Evolutionary conservation across 2,113 vertebrate genomes (phyloP).

Genomic region (Hirundichthys speculiger): DNA sequence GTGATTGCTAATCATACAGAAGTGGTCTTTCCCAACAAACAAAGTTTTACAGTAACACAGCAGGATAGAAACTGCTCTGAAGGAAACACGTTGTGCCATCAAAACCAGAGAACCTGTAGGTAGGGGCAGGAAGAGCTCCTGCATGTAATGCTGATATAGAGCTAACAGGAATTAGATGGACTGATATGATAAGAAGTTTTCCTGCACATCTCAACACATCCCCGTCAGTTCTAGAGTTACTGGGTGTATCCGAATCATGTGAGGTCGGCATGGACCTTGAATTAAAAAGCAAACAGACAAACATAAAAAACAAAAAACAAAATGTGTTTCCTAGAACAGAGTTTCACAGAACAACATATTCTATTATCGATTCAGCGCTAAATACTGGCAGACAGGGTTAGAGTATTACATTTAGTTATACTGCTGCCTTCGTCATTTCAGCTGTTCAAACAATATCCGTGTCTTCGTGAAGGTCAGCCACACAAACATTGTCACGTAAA

Average conservation of each 20-base stretch:
- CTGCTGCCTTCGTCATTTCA: conserved; percentile 6
- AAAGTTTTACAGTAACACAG: conserved; percentile 35
- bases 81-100: conserved; percentile 2
- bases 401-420: too few relatives aligned
- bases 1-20: conserved; percentile 25
- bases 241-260: background rate
- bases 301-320: too few relatives aligned
- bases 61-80: background rate
- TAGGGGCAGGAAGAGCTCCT: conserved; percentile 20
- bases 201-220: background rate
- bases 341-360: too few relatives aligned
- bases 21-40: conserved; percentile 29
- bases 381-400: too few relatives aligned
- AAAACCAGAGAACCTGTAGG: conserved; percentile 2
- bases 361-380: too few relatives aligned
- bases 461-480: conserved; percentile 13
- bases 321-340: too few relatives aligned
- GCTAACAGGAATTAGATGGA: conserved; percentile 37
- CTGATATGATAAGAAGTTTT: conserved; percentile 27
- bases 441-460: conserved; percentile 34
- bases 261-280: background rate
- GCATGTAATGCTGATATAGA: background rate
- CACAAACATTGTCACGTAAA: conserved; percentile 13
- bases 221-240: conserved; percentile 2
- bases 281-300: too few relatives aligned